Evolutionary conservation across 2,888 invertebrate genomes (phyloP).

Genomic region (Lordiphosa andalusiaca): DNA sequence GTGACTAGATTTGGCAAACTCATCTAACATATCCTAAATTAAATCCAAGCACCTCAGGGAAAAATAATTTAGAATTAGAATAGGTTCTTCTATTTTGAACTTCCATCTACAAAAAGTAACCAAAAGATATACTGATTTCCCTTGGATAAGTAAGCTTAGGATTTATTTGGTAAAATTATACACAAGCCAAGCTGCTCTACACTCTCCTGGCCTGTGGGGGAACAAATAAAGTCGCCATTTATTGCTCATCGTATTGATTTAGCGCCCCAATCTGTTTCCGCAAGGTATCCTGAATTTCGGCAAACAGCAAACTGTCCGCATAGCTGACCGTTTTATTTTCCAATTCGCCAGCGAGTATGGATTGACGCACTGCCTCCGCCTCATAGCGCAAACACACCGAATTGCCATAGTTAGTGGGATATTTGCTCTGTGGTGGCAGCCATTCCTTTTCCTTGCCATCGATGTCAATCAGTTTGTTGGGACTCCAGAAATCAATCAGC

Average conservation of each 20-base stretch:
- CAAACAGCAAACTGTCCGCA: slow-evolving; percentile 85
- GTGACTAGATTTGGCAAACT: no score
- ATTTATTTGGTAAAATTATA: no score
- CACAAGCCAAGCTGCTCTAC: no score
- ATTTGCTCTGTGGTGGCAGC: slow-evolving; percentile 84
- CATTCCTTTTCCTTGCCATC: slow-evolving; percentile 84
- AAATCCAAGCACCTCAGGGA: no score
- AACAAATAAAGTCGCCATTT: neutral
- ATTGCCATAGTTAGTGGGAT: slow-evolving; percentile 84
- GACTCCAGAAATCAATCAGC: slow-evolving; percentile 86
- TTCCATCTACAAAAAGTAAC: no score
- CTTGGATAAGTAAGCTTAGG: no score
- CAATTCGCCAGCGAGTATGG: slow-evolving; percentile 83
- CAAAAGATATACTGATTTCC: no score
- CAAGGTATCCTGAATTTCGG: slow-evolving; percentile 87
- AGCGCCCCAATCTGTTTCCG: slow-evolving; percentile 83
- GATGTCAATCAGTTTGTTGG: slow-evolving; percentile 85
- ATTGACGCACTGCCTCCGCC: slow-evolving; percentile 88
- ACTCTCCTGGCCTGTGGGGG: no score
- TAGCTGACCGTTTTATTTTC: slow-evolving; percentile 87
- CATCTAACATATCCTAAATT: no score
- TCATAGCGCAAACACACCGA: slow-evolving; percentile 89
- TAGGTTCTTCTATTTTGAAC: no score
- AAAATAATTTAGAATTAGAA: no score
- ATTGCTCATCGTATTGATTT: slow-evolving; percentile 57